These are phyloP conservation scores for Drosophila nannoptera DNA, from an alignment of 1,140 invertebrate species.

Conservation along the genomic window DNA sequence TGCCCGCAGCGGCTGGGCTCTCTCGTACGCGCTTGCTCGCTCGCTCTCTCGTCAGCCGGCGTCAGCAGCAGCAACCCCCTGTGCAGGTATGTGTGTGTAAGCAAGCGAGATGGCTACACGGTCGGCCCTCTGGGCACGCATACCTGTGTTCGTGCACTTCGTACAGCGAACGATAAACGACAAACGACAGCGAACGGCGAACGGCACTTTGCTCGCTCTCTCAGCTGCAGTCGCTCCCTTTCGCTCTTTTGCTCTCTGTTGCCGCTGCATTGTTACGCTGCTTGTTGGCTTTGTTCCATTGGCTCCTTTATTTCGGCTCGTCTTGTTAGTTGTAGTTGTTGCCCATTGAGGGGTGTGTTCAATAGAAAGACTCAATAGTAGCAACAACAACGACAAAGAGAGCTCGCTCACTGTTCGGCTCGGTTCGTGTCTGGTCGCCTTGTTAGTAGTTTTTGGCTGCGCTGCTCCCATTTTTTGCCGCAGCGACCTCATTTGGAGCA, in stretches of 20 bases:
- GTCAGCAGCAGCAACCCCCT: constrained; percentile 27
- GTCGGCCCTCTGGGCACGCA: constrained; percentile 13
- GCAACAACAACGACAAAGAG: constrained; percentile 38
- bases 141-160: constrained; percentile 21
- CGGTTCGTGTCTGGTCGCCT: constrained; percentile 58
- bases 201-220: constrained; percentile 11
- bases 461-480: constrained; percentile 54
- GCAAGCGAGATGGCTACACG: constrained; percentile 46
- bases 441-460: constrained; percentile 49
- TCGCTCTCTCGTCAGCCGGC: not conserved
- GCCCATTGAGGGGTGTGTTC: constrained; percentile 76
- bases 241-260: constrained; percentile 43
- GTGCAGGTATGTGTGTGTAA: constrained; percentile 21
- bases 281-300: constrained; percentile 75
- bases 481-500: constrained; percentile 59
- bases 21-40: constrained; percentile 13
- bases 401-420: constrained; percentile 56
- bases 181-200: too few species aligned
- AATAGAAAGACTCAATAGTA: constrained; percentile 70
- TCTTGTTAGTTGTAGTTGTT: constrained; percentile 68
- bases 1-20: constrained; percentile 9
- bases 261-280: constrained; percentile 56
- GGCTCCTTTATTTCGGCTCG: constrained; percentile 70
- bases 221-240: constrained; percentile 26
- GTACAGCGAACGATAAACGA: too few species aligned